Evolutionary conservation across 2,113 vertebrate species (phyloP).

Genomic region (Brachirus orientalis): DNA sequence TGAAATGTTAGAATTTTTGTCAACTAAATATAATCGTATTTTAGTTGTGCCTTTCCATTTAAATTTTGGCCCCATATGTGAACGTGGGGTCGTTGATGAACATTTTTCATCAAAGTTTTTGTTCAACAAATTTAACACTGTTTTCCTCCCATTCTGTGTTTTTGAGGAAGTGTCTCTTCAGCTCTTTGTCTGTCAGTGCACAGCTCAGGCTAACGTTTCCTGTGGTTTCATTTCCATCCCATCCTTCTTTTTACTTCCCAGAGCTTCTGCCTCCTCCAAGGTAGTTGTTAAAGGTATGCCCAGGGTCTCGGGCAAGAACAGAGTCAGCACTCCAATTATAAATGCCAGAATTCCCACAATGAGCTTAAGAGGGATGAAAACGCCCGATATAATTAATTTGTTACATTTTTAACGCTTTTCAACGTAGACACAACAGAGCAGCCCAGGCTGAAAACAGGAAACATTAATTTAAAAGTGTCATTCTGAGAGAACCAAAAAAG

Average conservation of each 20-base stretch:
- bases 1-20: no score
- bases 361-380: constrained; percentile 76
- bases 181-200: neutral
- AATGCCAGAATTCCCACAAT: constrained; percentile 90
- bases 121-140: no score
- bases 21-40: no score
- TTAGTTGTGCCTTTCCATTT: no score
- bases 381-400: neutral
- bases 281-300: constrained; percentile 87
- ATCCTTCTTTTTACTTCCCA: constrained; percentile 72
- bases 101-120: no score
- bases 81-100: no score
- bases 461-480: no score
- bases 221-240: constrained; percentile 72
- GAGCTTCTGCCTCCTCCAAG: constrained; percentile 85
- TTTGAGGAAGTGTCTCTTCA: neutral
- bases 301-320: constrained; percentile 90
- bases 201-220: constrained; percentile 42
- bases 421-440: neutral
- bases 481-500: neutral
- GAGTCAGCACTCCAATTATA: constrained; percentile 85
- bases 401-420: neutral
- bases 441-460: neutral
- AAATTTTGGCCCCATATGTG: no score
- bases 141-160: no score